Conservation (phyloP, 2,113 vertebrate genomes). For the Rhinichthys klamathensis region DNA sequence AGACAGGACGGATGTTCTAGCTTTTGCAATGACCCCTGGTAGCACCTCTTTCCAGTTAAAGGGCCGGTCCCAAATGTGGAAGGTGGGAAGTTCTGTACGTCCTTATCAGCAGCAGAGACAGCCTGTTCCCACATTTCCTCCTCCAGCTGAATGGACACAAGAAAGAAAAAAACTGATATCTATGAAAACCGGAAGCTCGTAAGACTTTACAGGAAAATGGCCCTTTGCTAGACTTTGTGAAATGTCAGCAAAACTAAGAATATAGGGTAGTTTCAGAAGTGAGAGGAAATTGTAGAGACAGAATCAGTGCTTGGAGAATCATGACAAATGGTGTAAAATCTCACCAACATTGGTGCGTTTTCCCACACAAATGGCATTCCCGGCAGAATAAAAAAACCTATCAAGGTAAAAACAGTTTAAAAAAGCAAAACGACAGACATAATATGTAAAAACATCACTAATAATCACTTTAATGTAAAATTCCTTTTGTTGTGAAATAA, state of each 20-base stretch:
- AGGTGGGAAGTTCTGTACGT: slow-evolving; percentile 62
- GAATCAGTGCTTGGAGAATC: neutral
- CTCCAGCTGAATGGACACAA: slow-evolving; percentile 57
- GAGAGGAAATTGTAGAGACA: neutral
- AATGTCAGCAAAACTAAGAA: slow-evolving; percentile 3
- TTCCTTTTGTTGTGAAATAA: neutral
- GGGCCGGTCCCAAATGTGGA: slow-evolving; percentile 49
- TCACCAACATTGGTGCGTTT: slow-evolving; percentile 11
- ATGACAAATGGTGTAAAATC: neutral
- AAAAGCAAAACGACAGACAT: slow-evolving; percentile 2
- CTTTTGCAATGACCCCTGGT: slow-evolving; percentile 56
- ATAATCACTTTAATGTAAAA: neutral
- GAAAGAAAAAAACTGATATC: slow-evolving; percentile 45
- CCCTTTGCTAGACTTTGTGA: neutral
- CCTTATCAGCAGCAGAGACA: slow-evolving; percentile 61
- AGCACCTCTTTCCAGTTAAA: slow-evolving; percentile 40
- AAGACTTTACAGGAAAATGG: slow-evolving; percentile 40
- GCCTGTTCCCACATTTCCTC: slow-evolving; percentile 60
- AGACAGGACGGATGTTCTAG: slow-evolving; percentile 64
- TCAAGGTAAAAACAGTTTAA: neutral
- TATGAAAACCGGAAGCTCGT: slow-evolving; percentile 47
- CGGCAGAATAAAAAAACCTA: slow-evolving; percentile 1
- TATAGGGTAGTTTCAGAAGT: neutral
- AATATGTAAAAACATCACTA: neutral
- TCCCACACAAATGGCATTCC: neutral